Base-by-base conservation (phyloP, 92 coral and sea anemone genomes). In the Zoanthus gigantus region DNA sequence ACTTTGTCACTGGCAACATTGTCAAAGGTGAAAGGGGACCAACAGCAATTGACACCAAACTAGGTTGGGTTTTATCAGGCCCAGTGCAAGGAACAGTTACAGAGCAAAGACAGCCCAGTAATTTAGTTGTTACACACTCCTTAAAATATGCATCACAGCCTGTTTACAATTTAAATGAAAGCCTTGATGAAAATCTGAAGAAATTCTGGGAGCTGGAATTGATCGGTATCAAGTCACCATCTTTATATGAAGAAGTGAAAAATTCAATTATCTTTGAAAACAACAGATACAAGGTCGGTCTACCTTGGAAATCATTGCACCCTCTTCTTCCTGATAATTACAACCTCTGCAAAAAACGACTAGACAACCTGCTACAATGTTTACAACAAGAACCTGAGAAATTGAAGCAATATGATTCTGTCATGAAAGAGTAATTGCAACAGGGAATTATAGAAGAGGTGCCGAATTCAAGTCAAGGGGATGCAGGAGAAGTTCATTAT, bases 391-490 rank as follows among this genome's bases (percentile, higher is more conserved):
- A 90, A 8, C 93, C 91, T 3, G 89, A 87, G 4, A 72, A 90
- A 5, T 82, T 93, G 1, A 73, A 61, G 18, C 81, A 93, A 88
- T 92, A 95, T 67, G 86, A 91, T 72, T 73, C 50, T 10, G 93
- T 92, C 6, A 90, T 88, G 28, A 85, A 82, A 53, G 90, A 93
- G 44, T 91, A 95, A 71, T 30, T 86, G 18, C 76, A 74, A 10
- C 78, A 54, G 65, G 91, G 92, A 28, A 88, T 95, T 61, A 88
- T 95, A 2, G 96, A 89, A 78, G 44, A 17, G 29, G 95, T 93
- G 28, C 29, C 67, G 11, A 56, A 79, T 32, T 54, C 89, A 69
- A 72, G 45, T 0, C 15, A 23, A 13, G 37, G 75, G 30, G 84
- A 84, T 17, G 73, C 63, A 23, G 92, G 86, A 12, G 88, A 82